Base-by-base conservation (phyloP, 2,888 invertebrate species). In the Phalera bucephala region DNA sequence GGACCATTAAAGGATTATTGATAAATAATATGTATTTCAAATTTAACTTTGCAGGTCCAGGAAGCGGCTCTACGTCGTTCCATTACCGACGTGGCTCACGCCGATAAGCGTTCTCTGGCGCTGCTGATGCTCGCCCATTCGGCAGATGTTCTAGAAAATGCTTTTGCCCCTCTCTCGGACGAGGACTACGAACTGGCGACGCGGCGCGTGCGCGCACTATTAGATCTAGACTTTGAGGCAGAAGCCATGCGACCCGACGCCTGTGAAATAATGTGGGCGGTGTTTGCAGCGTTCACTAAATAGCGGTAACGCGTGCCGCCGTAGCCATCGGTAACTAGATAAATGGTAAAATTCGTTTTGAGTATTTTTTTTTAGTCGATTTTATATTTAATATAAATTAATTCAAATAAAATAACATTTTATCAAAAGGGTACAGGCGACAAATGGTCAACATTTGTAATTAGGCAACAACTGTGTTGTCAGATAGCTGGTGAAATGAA, bases 111-210 rank as follows among this genome's bases (percentile, higher is more conserved):
- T 36, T 95, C 97, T 77, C 88, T 99, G 68, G 96, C 99, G 28
- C 91, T 99, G 45, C 94, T 99, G 72, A 96, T 97, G 84, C 91
- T 99, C 62, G 98, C 99, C 14, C 99, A 99, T 80, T 97, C 99
- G 5, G 98, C 98, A 33, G 99, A 99, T 85, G 99, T 99, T 13
- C 91, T 99, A 36, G 99, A 99, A 90, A 99, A 99, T 86, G 99
- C 99, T 34, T 99, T 99, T 85, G 98, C 98, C 12, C 98, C 99
- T 1, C 92, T 99, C 7, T 96, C 96, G 33, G 97, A 98, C 66
- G 98, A 99, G 71, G 99, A 99, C 86, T 99, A 99, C 78, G 99
- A 99, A 88, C 91, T 99, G 61, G 99, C 99, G 43, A 99, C 99
- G 94, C 96, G 98, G 70, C 94, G 99, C 72, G 98, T 99, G 31